Evolutionary conservation across 2,888 invertebrate species (phyloP), one percentile per base, ranked within the genome.

Genomic region (Sialis lutaria): DNA sequence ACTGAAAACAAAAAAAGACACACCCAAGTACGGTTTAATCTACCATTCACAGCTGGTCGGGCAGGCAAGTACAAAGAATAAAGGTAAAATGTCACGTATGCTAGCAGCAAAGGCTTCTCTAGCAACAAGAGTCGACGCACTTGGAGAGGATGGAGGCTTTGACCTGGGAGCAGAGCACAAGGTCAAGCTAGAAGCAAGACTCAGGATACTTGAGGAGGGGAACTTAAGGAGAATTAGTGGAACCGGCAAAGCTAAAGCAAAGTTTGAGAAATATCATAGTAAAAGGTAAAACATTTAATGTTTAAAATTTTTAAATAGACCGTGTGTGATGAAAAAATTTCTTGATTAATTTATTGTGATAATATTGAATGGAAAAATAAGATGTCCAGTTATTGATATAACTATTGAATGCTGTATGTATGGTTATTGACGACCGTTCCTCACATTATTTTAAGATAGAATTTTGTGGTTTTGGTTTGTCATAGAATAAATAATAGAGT

Each of bases 11-110:
- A 93, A 93, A 60, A 89, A 92, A 60, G 93, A 97, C 60, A 98
- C 98, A 0, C 98, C 98, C 0, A 98, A 98, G 60, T 99, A 98
- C 63, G 98, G 98, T 69, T 70, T 99, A 40, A 92, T 99, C 52
- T 99, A 96, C 63, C 97, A 99, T 62, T 85, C 97, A 0, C 86
- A 88, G 58, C 65, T 98, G 12, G 84, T 98, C 6, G 91, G 93
- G 0, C 90, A 92, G 61, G 77, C 87, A 1, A 87, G 84, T 59
- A 75, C 82, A 0, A 90, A 87, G 63, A 82, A 91, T 55, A 98
- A 98, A 64, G 97, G 97, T 49, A 86, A 84, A 67, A 83, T 86
- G 77, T 89, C 97, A 0, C 75, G 98, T 56, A 97, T 96, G 79
- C 68, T 99, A 55, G 97, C 98, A 1, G 95, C 97, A 0, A 99